Conservation (phyloP, 2,888 invertebrate genomes). For the Patella pellucida region DNA sequence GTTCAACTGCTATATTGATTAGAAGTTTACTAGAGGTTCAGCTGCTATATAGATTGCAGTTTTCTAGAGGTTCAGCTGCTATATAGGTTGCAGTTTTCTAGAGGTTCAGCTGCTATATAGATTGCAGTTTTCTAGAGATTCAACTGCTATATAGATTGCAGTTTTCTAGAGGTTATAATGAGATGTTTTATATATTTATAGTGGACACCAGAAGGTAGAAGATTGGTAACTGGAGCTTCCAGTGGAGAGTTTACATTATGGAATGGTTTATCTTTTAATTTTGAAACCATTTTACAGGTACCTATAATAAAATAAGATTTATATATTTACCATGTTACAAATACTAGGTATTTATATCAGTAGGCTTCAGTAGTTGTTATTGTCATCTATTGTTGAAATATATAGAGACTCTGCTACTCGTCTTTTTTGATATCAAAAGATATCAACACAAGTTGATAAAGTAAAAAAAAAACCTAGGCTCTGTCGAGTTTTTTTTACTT, state of each 20-base stretch:
- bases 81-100: too few species aligned
- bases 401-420: too few species aligned
- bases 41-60: too few species aligned
- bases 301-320: conserved; percentile 4
- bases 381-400: not conserved
- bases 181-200: conserved; percentile 53
- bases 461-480: too few species aligned
- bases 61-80: too few species aligned
- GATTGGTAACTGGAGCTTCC: conserved; percentile 97
- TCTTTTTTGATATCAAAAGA: too few species aligned
- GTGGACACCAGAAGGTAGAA: conserved; percentile 99
- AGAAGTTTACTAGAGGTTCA: too few species aligned
- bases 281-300: conserved; percentile 99
- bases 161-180: not conserved
- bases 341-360: not conserved
- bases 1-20: too few species aligned
- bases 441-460: too few species aligned
- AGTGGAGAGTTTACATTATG: conserved; percentile 99
- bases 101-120: too few species aligned
- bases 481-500: too few species aligned
- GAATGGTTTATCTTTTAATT: conserved; percentile 99
- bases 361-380: not conserved
- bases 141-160: not conserved
- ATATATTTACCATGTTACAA: not conserved
- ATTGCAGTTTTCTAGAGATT: too few species aligned